A percentile compares a stretch with the other conserved stretches of the same genome.
phyloP scores from a whole-genome alignment of 1,140 invertebrate species.

The Polyergus mexicanus region DNA sequence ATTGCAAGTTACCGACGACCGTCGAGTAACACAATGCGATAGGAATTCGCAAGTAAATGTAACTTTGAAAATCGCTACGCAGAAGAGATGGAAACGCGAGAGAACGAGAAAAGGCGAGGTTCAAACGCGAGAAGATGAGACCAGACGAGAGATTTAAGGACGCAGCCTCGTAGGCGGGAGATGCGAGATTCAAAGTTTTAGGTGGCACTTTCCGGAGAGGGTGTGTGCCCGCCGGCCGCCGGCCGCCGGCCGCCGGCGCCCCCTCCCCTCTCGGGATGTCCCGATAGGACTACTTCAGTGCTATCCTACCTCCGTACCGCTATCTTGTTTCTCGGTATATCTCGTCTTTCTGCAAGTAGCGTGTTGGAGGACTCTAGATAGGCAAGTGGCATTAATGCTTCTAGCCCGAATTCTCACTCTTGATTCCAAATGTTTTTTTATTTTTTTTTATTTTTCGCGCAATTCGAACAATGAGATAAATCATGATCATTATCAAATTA shows the following conservation, averaged over 20 bases:
- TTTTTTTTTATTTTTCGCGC: neutral
- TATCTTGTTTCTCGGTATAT: slow-evolving; percentile 39
- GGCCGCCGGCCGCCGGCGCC: slow-evolving; percentile 38
- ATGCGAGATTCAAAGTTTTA: slow-evolving; percentile 77
- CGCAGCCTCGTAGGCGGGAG: slow-evolving; percentile 55
- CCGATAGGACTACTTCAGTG: slow-evolving; percentile 63
- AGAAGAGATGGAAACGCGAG: slow-evolving; percentile 25
- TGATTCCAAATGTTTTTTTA: neutral
- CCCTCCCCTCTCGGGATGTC: slow-evolving; percentile 61
- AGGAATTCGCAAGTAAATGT: slow-evolving; percentile 60
- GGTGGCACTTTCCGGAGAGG: slow-evolving; percentile 63
- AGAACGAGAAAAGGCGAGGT: neutral
- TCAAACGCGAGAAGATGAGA: neutral
- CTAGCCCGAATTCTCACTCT: neutral
- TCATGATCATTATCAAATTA: neutral
- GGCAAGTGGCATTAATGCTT: slow-evolving; percentile 51
- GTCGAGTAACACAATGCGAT: slow-evolving; percentile 16
- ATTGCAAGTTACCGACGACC: slow-evolving; percentile 39
- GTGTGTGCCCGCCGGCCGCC: slow-evolving; percentile 48
- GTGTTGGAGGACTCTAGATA: slow-evolving; percentile 25
- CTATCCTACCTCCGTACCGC: neutral
- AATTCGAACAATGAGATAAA: slow-evolving; percentile 5
- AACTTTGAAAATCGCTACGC: slow-evolving; percentile 56
- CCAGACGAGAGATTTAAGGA: slow-evolving; percentile 58
- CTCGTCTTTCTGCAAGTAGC: slow-evolving; percentile 29